Evolutionary conservation across 1,140 invertebrate species (phyloP), one percentile per base, ranked within the genome.

Genomic region (Caenorhabditis briggsae): DNA sequence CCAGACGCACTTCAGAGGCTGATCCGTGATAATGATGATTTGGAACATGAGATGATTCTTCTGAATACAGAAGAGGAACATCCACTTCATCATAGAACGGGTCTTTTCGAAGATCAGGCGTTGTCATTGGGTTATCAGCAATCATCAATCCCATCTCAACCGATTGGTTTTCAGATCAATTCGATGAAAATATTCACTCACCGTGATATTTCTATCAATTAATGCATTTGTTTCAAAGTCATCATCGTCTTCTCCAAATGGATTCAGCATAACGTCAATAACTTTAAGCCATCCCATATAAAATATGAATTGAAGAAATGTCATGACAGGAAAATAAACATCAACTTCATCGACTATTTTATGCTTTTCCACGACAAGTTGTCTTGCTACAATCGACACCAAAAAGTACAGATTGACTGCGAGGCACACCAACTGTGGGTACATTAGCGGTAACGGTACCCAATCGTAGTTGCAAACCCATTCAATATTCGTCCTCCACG

Each of bases 251-350:
- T 97, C 96, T 11, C 96, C 96, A 91, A 97, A 97, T 5, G 96
- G 96, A 94, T 96, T 96, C 85, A 96, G 96, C 82, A 96, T 93
- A 3, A 96, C 96, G 93, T 97, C 96, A 56, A 84, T 84, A 14
- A 84, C 93, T 93, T 94, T 97, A 53, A 98, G 93, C 97, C 97
- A 98, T 25, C 97, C 97, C 90, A 98, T 95, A 94, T 97, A 98
- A 93, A 98, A 98, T 92, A 96, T 96, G 92, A 98, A 98, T 89
- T 93, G 93, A 56, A 97, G 93, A 0, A 96, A 95, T 1, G 95
- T 96, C 91, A 97, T 97, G 88, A 97, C 93, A 0, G 96, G 96
- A 91, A 97, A 95, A 91, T 96, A 97, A 9, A 96, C 93, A 92
- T 98, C 96, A 0, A 87, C 41, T 84, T 61, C 65, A 61, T 82